Percentiles rank a stretch among this genome's conserved stretches.
phyloP scores from a whole-genome alignment of 2,888 invertebrate species.

The Tenthredo amoena region DNA sequence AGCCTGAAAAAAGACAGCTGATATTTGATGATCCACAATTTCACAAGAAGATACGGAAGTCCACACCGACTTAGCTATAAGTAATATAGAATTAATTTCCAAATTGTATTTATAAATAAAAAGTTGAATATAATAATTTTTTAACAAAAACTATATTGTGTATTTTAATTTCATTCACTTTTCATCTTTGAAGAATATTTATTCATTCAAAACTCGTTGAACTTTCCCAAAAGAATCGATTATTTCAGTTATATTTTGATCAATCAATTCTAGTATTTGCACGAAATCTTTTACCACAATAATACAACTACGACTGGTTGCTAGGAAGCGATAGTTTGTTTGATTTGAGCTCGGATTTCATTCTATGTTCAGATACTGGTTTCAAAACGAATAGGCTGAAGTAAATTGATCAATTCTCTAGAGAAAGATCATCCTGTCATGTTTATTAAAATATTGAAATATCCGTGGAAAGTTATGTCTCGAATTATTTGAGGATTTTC shows the following conservation, averaged over 20 bases:
- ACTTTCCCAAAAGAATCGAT: not conserved
- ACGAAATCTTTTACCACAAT: constrained; percentile 46
- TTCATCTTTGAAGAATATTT: not conserved
- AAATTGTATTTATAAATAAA: constrained; percentile 52
- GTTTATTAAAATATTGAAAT: constrained; percentile 19
- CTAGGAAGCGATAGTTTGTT: constrained; percentile 65
- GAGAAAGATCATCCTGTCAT: constrained; percentile 9
- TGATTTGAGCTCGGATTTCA: constrained; percentile 60
- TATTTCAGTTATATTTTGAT: not conserved
- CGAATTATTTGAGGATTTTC: not conserved
- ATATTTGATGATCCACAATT: constrained; percentile 73
- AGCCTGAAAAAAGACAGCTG: constrained; percentile 66
- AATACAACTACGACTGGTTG: constrained; percentile 58
- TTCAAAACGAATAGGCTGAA: constrained; percentile 8
- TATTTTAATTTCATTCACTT: not conserved
- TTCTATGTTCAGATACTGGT: constrained; percentile 43
- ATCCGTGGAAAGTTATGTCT: not conserved
- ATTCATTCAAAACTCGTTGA: not conserved
- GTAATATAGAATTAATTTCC: constrained; percentile 31
- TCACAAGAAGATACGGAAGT: constrained; percentile 60
- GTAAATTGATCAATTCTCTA: constrained; percentile 14
- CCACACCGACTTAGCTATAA: constrained; percentile 38
- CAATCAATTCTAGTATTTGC: constrained; percentile 1
- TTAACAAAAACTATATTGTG: constrained; percentile 21
- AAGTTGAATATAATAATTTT: constrained; percentile 44